A percentile compares a stretch with the other conserved stretches of the same genome.
These are phyloP conservation scores for Spea bombifrons DNA, from an alignment of 2,113 vertebrate species.

Conservation along the genomic window DNA sequence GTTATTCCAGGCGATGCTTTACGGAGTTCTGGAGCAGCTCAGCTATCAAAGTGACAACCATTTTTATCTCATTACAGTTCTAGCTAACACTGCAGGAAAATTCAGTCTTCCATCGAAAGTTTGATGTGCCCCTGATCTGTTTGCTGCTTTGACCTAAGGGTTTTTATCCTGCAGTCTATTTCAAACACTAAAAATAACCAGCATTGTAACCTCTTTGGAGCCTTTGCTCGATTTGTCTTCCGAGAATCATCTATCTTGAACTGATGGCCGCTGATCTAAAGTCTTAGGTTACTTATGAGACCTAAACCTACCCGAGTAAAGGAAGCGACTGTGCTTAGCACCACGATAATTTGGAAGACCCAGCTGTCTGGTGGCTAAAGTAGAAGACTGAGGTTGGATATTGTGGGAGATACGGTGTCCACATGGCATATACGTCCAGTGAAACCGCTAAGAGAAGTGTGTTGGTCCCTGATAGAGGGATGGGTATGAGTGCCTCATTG, in stretches of 20 bases:
- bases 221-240: slow-evolving; percentile 30
- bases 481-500: slow-evolving; percentile 19
- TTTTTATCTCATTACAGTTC: background rate
- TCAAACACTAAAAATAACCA: slow-evolving; percentile 44
- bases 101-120: slow-evolving; percentile 25
- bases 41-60: slow-evolving; percentile 6
- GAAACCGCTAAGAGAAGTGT: background rate
- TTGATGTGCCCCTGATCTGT: slow-evolving; percentile 4
- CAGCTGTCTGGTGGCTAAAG: background rate
- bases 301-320: background rate
- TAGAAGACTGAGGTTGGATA: background rate
- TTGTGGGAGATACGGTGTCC: slow-evolving; percentile 10
- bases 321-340: slow-evolving; percentile 2
- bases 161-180: slow-evolving; percentile 6
- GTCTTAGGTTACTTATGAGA: background rate
- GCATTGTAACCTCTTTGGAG: slow-evolving; percentile 4
- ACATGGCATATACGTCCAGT: slow-evolving; percentile 11
- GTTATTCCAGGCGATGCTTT: slow-evolving; percentile 1
- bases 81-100: background rate
- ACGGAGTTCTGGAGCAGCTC: background rate
- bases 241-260: background rate
- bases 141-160: slow-evolving; percentile 5
- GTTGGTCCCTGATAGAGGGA: slow-evolving; percentile 1
- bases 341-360: background rate
- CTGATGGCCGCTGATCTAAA: slow-evolving; percentile 12